Conservation (phyloP, 2,113 vertebrate genomes). For the Clarias macrocephalus region DNA sequence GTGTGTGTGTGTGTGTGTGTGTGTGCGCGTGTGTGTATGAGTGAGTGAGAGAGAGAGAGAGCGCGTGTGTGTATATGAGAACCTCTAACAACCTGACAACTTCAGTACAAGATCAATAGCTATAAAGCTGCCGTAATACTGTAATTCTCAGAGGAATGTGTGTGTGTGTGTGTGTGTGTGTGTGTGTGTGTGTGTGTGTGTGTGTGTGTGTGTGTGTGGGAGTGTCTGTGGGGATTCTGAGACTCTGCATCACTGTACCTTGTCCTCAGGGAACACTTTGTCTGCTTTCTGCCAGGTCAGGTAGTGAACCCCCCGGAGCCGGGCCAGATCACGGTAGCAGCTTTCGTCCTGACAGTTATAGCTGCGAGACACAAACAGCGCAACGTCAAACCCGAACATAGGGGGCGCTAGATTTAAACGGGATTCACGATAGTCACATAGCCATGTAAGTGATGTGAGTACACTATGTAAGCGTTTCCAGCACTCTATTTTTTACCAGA, state of each 20-base stretch:
- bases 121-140: neutral
- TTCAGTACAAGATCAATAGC: slow-evolving; percentile 20
- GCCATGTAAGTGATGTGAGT: neutral
- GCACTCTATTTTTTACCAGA: neutral
- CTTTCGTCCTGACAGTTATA: slow-evolving; percentile 97
- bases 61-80: neutral
- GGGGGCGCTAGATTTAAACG: neutral
- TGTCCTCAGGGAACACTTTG: slow-evolving; percentile 92
- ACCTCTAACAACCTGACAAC: neutral
- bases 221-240: neutral
- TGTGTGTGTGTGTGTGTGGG: slow-evolving; percentile 4
- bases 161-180: slow-evolving; percentile 8
- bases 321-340: slow-evolving; percentile 94
- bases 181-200: slow-evolving; percentile 10
- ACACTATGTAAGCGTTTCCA: neutral
- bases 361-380: slow-evolving; percentile 69
- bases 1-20: too few relatives aligned
- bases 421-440: neutral
- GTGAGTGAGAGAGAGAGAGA: slow-evolving; percentile 5
- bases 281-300: slow-evolving; percentile 88
- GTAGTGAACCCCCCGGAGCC: slow-evolving; percentile 89
- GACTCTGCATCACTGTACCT: slow-evolving; percentile 72
- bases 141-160: neutral
- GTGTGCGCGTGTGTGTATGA: too few relatives aligned
- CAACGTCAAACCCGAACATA: slow-evolving; percentile 33